These are phyloP conservation scores for Peromyscus nudipes DNA, from an alignment of 2,797 vertebrate genomes.

Conservation along the genomic window DNA sequence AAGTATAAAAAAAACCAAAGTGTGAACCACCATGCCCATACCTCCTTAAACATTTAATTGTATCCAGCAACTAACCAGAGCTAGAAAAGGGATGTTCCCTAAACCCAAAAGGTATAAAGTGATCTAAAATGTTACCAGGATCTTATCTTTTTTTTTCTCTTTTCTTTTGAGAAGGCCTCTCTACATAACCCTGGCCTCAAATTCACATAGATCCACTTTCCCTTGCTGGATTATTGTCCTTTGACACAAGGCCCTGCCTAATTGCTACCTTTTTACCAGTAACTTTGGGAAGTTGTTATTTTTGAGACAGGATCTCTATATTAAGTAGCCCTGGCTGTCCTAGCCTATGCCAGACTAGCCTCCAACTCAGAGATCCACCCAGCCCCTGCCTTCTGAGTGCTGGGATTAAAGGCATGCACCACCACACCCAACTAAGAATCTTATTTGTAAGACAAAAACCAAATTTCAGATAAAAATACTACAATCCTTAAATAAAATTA, in stretches of 20 bases:
- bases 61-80: not conserved
- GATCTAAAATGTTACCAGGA: not conserved
- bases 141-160: not conserved
- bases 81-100: not conserved
- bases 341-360: too few relatives aligned
- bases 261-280: not conserved
- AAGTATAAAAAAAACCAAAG: too few relatives aligned
- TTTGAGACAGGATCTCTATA: not conserved
- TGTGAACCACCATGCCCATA: not conserved
- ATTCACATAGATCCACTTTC: not conserved
- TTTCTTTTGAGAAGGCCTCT: not conserved
- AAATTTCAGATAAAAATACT: slow-evolving; percentile 41
- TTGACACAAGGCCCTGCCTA: not conserved
- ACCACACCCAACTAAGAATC: not conserved
- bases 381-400: not conserved
- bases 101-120: not conserved
- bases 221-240: not conserved
- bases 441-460: not conserved
- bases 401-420: not conserved
- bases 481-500: slow-evolving; percentile 45
- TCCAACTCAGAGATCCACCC: not conserved
- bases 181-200: not conserved
- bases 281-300: not conserved
- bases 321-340: not conserved
- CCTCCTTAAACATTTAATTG: not conserved